Evolutionary conservation across 2,113 vertebrate species (phyloP).

Genomic region (Aphelocoma coerulescens): DNA sequence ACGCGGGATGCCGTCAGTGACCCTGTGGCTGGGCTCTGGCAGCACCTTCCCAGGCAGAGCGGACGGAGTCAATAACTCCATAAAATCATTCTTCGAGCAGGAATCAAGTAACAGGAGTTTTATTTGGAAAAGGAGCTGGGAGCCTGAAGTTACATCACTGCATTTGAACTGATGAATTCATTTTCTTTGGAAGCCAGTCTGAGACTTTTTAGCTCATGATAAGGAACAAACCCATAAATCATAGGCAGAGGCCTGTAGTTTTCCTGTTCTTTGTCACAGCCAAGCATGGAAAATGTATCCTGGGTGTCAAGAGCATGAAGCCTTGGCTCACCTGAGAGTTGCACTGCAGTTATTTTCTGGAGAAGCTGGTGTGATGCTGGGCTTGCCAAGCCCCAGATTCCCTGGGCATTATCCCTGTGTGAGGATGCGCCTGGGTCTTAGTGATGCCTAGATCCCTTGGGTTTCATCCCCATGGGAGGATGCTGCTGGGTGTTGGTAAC

Average conservation of each 20-base stretch:
- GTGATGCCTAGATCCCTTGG: background rate
- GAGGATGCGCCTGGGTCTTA: background rate
- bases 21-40: background rate
- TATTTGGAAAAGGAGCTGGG: conserved; percentile 50
- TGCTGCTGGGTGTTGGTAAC: background rate
- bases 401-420: background rate
- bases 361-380: background rate
- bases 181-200: conserved; percentile 52
- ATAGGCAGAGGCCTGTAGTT: background rate
- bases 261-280: conserved; percentile 32
- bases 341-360: background rate
- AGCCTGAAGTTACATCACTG: conserved; percentile 51
- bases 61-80: background rate
- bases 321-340: background rate
- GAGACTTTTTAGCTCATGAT: conserved; percentile 33
- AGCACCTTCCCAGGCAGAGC: background rate
- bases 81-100: background rate
- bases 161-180: conserved; percentile 27
- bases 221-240: conserved; percentile 53
- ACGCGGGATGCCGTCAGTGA: rapidly evolving
- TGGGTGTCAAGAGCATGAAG: background rate
- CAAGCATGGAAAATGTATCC: background rate
- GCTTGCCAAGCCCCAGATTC: background rate
- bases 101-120: conserved; percentile 27
- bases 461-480: background rate